Evolutionary conservation across 1,140 invertebrate genomes (phyloP), one percentile per base, ranked within the genome.

Genomic region (Drosophila lacteicornis): DNA sequence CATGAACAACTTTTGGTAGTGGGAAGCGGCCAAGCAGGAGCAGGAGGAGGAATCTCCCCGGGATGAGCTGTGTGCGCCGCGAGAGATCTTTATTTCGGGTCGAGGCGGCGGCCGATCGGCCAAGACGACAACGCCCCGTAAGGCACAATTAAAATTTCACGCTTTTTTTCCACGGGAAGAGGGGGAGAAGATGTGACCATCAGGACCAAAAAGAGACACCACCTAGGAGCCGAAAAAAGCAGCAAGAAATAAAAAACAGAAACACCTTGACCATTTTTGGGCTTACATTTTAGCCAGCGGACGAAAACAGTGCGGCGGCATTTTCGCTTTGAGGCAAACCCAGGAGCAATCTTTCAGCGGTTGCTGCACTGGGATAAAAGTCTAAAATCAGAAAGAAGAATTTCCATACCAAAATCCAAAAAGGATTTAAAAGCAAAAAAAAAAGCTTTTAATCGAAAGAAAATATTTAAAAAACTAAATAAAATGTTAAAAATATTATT

Each of bases 121-220:
- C 61, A 56, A 73, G 66, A 71, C 75, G 85, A 84, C 84, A 76
- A 88, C 85, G 85, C 85, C 85, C 85, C 85, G 85, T 90, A 88
- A 88, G 85, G 63, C 85, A 85, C 85, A 88, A 88, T 88, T 88
- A 88, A 88, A 88, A 88, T 88, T 88, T 88, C 81, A 88, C 85
- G 85, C 85, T 87, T 67, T 76, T 62, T 25, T 30, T 22, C 38
- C 36, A 36, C 59, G 55, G 22, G 40, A 25, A 40, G 61, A 49
- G 63, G 71, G 55, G 63, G n/a, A 11, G 53, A 38, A 19, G 42
- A 22, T 30, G 38, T 38, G 33, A 56, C 55, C 68, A 58, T 38
- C 67, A 71, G 67, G 69, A 73, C 84, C 70, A 81, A 90, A 90
- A 71, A 71, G 50, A 76, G 78, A 60, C 74, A 81, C 60, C 69